Conservation (phyloP, 37 sponge, comb jelly and placozoan genomes). For the Haliclona indistincta region DNA sequence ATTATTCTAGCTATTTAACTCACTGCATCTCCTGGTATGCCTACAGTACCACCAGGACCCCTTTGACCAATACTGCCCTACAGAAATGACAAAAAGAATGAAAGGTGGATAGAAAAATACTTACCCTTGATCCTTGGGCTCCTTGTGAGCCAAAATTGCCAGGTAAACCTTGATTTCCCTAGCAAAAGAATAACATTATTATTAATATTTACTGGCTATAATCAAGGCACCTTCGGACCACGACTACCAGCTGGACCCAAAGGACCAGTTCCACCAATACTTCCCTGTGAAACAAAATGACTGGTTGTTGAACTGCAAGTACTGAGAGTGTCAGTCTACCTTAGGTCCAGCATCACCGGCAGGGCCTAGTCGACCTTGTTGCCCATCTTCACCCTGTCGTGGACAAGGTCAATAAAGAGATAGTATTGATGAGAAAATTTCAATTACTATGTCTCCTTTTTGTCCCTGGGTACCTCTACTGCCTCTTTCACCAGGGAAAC, state of each 20-base stretch:
- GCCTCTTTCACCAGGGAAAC: not conserved
- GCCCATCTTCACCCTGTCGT: not conserved
- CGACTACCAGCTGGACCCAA: conserved; percentile 33
- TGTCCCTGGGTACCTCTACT: not conserved
- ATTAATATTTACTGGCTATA: not conserved
- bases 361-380: not conserved
- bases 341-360: not conserved
- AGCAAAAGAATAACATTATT: not conserved
- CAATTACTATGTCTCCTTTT: not conserved
- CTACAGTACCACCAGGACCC: conserved; percentile 44
- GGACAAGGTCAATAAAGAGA: not conserved
- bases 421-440: not conserved
- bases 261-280: conserved; percentile 23
- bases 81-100: not conserved
- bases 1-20: conserved; percentile 10
- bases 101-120: not conserved
- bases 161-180: conserved; percentile 9
- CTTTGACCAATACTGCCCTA: conserved; percentile 59
- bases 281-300: conserved; percentile 6
- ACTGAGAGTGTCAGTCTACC: too few relatives aligned
- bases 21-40: conserved; percentile 62
- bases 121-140: conserved; percentile 21
- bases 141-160: conserved; percentile 32
- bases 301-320: not conserved
- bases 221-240: conserved; percentile 27